Conservation (phyloP, 2,888 invertebrate species). For the Euphydryas editha region DNA sequence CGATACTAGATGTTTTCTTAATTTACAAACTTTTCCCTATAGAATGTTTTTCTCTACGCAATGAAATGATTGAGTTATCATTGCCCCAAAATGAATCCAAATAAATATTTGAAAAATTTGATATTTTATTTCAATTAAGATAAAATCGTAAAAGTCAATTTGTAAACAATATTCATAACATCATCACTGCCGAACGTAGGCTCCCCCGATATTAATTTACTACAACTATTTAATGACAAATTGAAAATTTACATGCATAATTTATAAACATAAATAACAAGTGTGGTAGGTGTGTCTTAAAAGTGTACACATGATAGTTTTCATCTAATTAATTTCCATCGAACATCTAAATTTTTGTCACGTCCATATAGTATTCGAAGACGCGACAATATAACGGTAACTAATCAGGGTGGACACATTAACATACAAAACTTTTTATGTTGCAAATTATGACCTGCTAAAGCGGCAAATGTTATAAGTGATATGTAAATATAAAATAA, state of each 20-base stretch:
- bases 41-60: not conserved
- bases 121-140: slow-evolving; percentile 9
- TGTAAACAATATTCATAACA: too few relatives aligned
- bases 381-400: slow-evolving; percentile 68
- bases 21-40: slow-evolving; percentile 13
- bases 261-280: not conserved
- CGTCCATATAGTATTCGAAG: slow-evolving; percentile 61
- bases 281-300: not conserved
- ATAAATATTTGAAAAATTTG: slow-evolving; percentile 5
- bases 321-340: not conserved
- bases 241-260: slow-evolving; percentile 31
- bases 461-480: slow-evolving; percentile 27
- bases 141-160: slow-evolving; percentile 9
- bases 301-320: not conserved
- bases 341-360: slow-evolving; percentile 55
- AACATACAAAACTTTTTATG: slow-evolving; percentile 62
- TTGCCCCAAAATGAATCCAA: not conserved
- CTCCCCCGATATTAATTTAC: slow-evolving; percentile 23
- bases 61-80: not conserved
- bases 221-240: slow-evolving; percentile 14
- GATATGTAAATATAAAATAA: not conserved
- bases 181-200: too few relatives aligned
- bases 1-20: slow-evolving; percentile 26
- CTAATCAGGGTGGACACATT: slow-evolving; percentile 62
- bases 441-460: slow-evolving; percentile 26